A percentile compares a stretch with the other conserved stretches of the same genome.
These are phyloP conservation scores for Malachius bipustulatus DNA, from an alignment of 2,888 invertebrate genomes.

Conservation along the genomic window DNA sequence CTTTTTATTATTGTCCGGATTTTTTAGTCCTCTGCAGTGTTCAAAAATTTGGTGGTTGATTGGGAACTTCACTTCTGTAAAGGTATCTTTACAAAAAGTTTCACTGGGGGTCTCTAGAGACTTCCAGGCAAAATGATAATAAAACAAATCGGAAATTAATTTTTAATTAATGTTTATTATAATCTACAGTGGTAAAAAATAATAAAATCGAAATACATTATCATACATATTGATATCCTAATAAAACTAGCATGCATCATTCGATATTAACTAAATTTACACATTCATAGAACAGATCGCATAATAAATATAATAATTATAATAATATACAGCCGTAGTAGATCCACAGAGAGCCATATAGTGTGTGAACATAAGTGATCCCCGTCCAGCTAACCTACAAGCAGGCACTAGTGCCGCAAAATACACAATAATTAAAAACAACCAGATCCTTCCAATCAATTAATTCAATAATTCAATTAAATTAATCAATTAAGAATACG, in stretches of 20 bases:
- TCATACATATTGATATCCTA: constrained; percentile 35
- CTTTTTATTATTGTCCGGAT: too few species aligned
- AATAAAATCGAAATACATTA: constrained; percentile 38
- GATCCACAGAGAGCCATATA: constrained; percentile 30
- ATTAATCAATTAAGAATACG: too few species aligned
- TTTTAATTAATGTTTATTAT: constrained; percentile 28
- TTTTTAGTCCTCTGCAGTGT: too few species aligned
- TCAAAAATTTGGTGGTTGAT: too few species aligned
- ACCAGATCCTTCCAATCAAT: constrained; percentile 12
- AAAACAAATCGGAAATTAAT: too few species aligned
- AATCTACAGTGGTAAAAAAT: constrained; percentile 38
- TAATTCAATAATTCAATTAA: constrained; percentile 19
- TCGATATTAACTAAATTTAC: constrained; percentile 33
- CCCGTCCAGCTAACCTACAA: constrained; percentile 41
- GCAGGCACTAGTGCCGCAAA: constrained; percentile 20
- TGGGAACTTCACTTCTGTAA: too few species aligned
- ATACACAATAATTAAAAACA: constrained; percentile 18
- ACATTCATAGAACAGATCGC: constrained; percentile 35
- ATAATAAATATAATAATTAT: constrained; percentile 31
- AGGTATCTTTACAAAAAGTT: too few species aligned
- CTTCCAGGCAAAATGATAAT: too few species aligned
- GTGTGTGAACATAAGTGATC: constrained; percentile 36
- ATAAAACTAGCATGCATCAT: constrained; percentile 37
- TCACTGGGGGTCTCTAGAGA: too few species aligned
- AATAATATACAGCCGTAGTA: constrained; percentile 35